Evolutionary conservation across 92 coral and sea anemone genomes (phyloP).

Genomic region (Phenganax marumi): DNA sequence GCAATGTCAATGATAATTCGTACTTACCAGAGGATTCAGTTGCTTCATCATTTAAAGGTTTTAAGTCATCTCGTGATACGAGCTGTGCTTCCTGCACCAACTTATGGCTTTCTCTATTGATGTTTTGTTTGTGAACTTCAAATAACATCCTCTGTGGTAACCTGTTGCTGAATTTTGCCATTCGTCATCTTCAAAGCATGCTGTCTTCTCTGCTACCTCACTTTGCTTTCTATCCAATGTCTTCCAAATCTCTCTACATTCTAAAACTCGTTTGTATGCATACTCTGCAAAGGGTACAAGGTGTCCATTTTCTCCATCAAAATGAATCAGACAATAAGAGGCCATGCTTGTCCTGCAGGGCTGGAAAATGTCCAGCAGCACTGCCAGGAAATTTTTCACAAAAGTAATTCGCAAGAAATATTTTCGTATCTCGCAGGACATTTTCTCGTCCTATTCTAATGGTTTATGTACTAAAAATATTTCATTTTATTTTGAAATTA

Average conservation of each 20-base stretch:
- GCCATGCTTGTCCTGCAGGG: too few relatives aligned
- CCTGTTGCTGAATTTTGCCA: constrained; percentile 8
- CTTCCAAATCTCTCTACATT: constrained; percentile 11
- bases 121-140: constrained; percentile 15
- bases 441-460: too few relatives aligned
- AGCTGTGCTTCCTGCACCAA: background rate
- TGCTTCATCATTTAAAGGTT: background rate
- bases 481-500: too few relatives aligned
- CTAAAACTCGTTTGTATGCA: background rate
- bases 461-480: too few relatives aligned
- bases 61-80: background rate
- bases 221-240: constrained; percentile 1
- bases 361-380: too few relatives aligned
- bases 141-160: constrained; percentile 17
- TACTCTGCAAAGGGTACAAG: background rate
- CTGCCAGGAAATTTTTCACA: too few relatives aligned
- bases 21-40: constrained; percentile 4
- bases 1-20: too few relatives aligned
- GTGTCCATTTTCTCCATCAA: background rate
- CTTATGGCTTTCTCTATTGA: background rate
- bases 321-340: background rate
- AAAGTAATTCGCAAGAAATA: too few relatives aligned
- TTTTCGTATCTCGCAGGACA: too few relatives aligned
- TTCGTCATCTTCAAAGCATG: background rate
- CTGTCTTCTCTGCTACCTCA: background rate